Conservation (phyloP, 2,888 invertebrate genomes). For the Nephrotoma appendiculata region DNA sequence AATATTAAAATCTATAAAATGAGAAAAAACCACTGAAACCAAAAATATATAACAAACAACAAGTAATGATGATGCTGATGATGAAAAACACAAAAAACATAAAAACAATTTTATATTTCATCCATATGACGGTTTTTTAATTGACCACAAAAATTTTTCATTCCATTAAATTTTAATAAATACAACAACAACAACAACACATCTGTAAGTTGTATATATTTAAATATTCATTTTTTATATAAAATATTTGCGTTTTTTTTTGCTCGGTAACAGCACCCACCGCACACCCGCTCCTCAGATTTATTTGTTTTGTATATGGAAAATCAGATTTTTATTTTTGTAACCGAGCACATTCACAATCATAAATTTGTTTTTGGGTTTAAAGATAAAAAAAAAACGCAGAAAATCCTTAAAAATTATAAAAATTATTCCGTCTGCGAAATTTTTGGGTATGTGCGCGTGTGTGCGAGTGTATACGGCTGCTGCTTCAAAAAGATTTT, state of each 20-base stretch:
- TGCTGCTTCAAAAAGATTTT: background rate
- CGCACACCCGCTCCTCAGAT: background rate
- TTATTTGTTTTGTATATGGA: background rate
- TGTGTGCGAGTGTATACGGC: background rate
- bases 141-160: background rate
- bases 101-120: background rate
- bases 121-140: background rate
- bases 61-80: background rate
- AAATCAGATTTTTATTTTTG: background rate
- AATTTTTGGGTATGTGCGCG: background rate
- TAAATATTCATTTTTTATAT: background rate
- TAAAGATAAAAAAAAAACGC: background rate
- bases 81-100: background rate
- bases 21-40: background rate
- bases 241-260: background rate
- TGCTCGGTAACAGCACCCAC: background rate
- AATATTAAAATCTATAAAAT: background rate
- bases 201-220: too few relatives aligned
- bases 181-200: background rate
- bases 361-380: background rate
- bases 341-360: background rate
- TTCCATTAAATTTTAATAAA: background rate
- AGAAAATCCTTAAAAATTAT: background rate
- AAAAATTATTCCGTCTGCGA: background rate
- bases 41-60: background rate